phyloP scores from a whole-genome alignment of 2,113 vertebrate species.

The Elachura formosa region DNA sequence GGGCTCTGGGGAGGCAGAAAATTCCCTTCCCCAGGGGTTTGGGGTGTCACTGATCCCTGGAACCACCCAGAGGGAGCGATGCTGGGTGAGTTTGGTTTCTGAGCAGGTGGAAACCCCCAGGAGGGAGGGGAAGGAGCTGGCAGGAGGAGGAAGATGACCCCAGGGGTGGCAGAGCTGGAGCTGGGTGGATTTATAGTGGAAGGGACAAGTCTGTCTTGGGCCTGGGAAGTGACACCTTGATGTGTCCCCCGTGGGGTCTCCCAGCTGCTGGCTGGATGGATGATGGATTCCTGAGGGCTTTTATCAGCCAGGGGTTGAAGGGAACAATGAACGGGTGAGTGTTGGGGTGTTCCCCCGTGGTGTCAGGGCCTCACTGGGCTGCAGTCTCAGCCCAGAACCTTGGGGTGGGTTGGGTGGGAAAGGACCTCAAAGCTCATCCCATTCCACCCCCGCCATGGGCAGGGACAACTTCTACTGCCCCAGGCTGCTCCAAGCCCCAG shows the following conservation, averaged over 20 bases:
- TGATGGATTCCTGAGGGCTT: accelerated
- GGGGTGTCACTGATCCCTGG: neutral
- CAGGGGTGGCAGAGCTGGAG: neutral
- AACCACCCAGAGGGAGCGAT: accelerated
- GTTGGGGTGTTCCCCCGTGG: accelerated
- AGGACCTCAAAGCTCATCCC: neutral
- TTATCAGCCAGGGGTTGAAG: neutral
- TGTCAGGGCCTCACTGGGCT: neutral
- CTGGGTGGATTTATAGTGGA: neutral
- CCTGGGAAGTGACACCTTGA: neutral
- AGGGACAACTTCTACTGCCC: neutral
- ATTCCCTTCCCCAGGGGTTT: accelerated
- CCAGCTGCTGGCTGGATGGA: neutral
- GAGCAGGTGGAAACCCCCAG: neutral
- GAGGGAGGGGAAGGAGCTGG: neutral
- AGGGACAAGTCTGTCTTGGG: accelerated
- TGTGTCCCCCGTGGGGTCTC: accelerated
- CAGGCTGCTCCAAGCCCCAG: neutral
- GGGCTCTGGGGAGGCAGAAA: neutral
- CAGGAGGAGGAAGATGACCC: neutral
- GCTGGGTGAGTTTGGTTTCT: neutral
- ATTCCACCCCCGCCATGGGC: neutral
- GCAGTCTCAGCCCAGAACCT: accelerated
- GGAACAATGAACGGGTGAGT: accelerated
- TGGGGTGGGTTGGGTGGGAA: neutral